A percentile compares a stretch with the other conserved stretches of the same genome.
These are phyloP conservation scores for Turdus rufiventris DNA, from an alignment of 2,113 vertebrate genomes.

Conservation along the genomic window DNA sequence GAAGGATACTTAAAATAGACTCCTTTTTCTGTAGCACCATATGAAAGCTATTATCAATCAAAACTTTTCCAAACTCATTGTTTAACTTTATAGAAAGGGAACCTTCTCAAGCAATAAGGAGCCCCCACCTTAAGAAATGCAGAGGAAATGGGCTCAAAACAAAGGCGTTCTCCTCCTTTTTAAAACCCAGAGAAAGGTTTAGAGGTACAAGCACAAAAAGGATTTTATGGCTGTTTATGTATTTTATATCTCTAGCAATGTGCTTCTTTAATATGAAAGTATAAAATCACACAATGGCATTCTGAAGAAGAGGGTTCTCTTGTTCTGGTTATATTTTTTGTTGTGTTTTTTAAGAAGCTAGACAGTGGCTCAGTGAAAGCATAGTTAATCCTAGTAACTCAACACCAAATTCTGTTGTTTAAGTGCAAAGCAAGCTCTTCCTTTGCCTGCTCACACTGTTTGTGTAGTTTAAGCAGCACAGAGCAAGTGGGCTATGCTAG, in stretches of 20 bases:
- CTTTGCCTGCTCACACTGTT: background rate
- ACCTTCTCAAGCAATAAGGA: background rate
- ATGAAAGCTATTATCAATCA: constrained; percentile 40
- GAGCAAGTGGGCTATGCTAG: background rate
- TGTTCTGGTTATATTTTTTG: background rate
- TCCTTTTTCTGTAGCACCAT: background rate
- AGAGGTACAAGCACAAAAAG: background rate
- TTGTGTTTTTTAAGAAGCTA: background rate
- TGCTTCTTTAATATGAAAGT: background rate
- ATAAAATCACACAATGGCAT: background rate
- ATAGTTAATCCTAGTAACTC: background rate
- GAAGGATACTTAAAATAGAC: constrained; percentile 18
- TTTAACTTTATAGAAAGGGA: constrained; percentile 32
- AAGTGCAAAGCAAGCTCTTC: background rate
- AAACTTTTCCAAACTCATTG: constrained; percentile 25
- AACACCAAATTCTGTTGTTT: background rate
- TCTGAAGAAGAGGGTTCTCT: background rate
- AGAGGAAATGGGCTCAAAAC: background rate
- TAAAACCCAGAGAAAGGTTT: background rate
- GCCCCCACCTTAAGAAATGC: background rate
- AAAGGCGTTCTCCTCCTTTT: background rate
- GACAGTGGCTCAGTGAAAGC: background rate
- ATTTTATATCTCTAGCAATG: background rate
- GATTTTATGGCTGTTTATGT: background rate
- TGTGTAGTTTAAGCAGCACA: background rate